phyloP scores from a whole-genome alignment of 2,888 invertebrate species.

The Thymelicus lineola region DNA sequence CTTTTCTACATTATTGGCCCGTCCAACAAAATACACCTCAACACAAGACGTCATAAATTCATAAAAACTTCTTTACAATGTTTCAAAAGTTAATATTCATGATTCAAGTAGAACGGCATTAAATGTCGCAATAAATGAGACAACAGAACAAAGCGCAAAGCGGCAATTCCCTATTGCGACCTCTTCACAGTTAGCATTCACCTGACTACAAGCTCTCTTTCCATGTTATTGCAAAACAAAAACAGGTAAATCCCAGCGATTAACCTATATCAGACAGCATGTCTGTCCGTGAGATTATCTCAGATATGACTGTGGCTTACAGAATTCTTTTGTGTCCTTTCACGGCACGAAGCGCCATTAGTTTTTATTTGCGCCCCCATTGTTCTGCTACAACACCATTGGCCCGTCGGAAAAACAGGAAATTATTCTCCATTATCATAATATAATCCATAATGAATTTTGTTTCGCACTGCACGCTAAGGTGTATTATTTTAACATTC shows the following conservation, averaged over 20 bases:
- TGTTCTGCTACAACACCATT: slow-evolving; percentile 47
- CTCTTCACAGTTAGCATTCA: slow-evolving; percentile 16
- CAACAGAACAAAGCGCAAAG: slow-evolving; percentile 15
- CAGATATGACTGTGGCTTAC: slow-evolving; percentile 49
- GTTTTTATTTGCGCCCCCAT: slow-evolving; percentile 47
- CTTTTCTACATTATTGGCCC: too few species aligned
- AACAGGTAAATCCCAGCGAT: slow-evolving; percentile 46
- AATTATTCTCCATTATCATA: slow-evolving; percentile 51
- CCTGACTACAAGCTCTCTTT: slow-evolving; percentile 21
- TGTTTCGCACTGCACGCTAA: slow-evolving; percentile 29
- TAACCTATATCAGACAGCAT: slow-evolving; percentile 49
- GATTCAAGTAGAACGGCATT: not conserved
- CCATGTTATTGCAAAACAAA: slow-evolving; percentile 39
- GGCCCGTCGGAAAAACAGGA: slow-evolving; percentile 45
- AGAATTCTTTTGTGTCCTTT: slow-evolving; percentile 51
- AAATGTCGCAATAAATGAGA: slow-evolving; percentile 2
- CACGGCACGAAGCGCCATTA: slow-evolving; percentile 48
- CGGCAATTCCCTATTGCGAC: slow-evolving; percentile 22
- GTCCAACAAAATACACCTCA: too few species aligned
- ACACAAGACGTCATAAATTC: too few species aligned
- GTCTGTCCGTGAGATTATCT: slow-evolving; percentile 45
- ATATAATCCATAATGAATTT: slow-evolving; percentile 43
- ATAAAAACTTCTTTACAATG: not conserved
- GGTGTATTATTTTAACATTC: slow-evolving; percentile 22
- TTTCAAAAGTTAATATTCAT: not conserved